These are phyloP conservation scores for Corythornis leucogaster DNA, from an alignment of 2,797 vertebrate species.

Conservation along the genomic window DNA sequence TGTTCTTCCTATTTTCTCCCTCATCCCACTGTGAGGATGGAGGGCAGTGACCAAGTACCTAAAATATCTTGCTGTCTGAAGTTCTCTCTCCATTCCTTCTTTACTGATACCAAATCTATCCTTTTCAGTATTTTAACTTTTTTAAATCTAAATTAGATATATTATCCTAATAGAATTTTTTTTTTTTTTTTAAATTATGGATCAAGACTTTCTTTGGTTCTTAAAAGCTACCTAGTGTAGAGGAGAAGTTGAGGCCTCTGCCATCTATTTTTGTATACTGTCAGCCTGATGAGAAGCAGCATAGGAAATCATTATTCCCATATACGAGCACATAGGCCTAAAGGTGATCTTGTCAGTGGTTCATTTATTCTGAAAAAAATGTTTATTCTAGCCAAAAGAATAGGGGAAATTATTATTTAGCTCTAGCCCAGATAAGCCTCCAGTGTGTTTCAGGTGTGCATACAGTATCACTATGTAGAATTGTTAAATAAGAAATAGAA, in stretches of 20 bases:
- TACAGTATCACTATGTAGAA: not conserved
- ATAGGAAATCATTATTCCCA: not conserved
- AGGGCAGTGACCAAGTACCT: not conserved
- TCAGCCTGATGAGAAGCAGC: not conserved
- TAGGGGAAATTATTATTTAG: not conserved
- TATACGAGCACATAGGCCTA: not conserved
- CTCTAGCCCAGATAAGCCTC: slow-evolving; percentile 17
- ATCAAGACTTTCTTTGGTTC: not conserved
- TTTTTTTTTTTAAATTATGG: too few relatives aligned
- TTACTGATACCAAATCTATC: not conserved
- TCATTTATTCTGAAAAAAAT: not conserved
- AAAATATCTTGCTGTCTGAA: not conserved
- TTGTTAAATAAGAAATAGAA: not conserved
- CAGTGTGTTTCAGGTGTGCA: not conserved
- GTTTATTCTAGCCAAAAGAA: not conserved
- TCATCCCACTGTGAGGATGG: not conserved
- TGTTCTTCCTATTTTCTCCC: not conserved
- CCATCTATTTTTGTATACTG: not conserved
- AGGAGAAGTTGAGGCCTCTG: not conserved
- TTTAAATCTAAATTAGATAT: not conserved
- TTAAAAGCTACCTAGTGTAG: not conserved
- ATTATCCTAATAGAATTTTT: not conserved
- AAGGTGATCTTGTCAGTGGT: not conserved
- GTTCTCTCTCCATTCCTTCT: not conserved
- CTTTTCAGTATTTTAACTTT: not conserved